These are phyloP conservation scores for Coleophora deauratella DNA, from an alignment of 2,888 invertebrate genomes.

Conservation along the genomic window DNA sequence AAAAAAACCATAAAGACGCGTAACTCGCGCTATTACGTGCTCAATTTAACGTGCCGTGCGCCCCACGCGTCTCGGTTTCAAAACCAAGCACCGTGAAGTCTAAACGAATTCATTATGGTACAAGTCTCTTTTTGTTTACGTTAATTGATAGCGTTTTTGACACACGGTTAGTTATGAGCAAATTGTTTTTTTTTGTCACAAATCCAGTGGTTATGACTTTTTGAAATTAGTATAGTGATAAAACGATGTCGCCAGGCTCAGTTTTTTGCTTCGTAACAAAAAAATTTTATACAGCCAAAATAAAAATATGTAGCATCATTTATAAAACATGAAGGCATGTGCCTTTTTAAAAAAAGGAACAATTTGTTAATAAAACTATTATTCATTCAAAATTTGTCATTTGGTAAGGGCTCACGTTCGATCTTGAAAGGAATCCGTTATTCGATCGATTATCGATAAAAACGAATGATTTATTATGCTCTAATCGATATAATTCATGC, in stretches of 20 bases:
- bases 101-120: background rate
- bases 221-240: no score
- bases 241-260: no score
- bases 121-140: background rate
- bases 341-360: constrained; percentile 17
- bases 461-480: constrained; percentile 54
- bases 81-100: constrained; percentile 10
- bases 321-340: constrained; percentile 27
- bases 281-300: background rate
- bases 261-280: background rate
- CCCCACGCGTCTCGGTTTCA: constrained; percentile 1
- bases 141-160: background rate
- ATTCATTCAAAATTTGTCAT: constrained; percentile 51
- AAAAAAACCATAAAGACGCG: constrained; percentile 1
- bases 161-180: background rate
- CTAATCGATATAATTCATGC: constrained; percentile 65
- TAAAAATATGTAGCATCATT: constrained; percentile 11
- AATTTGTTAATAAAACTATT: constrained; percentile 28
- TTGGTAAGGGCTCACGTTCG: constrained; percentile 50
- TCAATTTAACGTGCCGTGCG: constrained; percentile 10
- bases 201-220: no score
- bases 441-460: constrained; percentile 54
- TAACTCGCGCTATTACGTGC: constrained; percentile 8
- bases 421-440: constrained; percentile 56
- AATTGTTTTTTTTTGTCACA: no score